Conservation (phyloP, 1,140 invertebrate species). For the Leptopilina boulardi region DNA sequence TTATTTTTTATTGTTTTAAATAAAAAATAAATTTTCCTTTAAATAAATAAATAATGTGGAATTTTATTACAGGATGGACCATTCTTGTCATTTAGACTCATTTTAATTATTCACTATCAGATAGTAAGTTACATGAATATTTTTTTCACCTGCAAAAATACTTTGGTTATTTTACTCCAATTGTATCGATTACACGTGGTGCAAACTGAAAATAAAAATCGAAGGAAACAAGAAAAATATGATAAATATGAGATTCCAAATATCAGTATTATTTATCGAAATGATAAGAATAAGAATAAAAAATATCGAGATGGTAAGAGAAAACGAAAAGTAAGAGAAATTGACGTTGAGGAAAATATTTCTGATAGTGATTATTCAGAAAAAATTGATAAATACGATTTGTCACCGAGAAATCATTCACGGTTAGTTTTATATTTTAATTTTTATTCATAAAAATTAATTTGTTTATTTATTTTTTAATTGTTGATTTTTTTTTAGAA, state of each 20-base stretch:
- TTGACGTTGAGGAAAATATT: slow-evolving; percentile 61
- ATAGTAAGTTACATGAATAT: slow-evolving; percentile 95
- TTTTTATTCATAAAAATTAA: neutral
- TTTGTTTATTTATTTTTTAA: slow-evolving; percentile 42
- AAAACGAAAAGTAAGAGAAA: slow-evolving; percentile 47
- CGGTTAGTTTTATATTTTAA: neutral
- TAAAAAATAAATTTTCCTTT: too few relatives aligned
- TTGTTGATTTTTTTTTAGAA: slow-evolving; percentile 51
- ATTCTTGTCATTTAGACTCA: slow-evolving; percentile 87
- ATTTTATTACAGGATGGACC: slow-evolving; percentile 82
- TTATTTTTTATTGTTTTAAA: neutral
- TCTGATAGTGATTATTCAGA: slow-evolving; percentile 62
- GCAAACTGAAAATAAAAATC: slow-evolving; percentile 76
- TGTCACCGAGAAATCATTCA: slow-evolving; percentile 59
- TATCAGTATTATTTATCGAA: slow-evolving; percentile 79
- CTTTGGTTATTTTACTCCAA: slow-evolving; percentile 89
- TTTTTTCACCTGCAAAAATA: slow-evolving; percentile 95
- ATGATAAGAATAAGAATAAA: slow-evolving; percentile 63
- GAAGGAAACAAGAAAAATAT: slow-evolving; percentile 65
- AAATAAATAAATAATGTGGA: neutral
- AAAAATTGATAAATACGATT: slow-evolving; percentile 61
- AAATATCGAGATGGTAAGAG: slow-evolving; percentile 50
- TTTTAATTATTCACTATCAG: slow-evolving; percentile 89
- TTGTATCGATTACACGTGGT: slow-evolving; percentile 90
- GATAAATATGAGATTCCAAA: slow-evolving; percentile 66